Evolutionary conservation across 2,888 invertebrate genomes (phyloP).

Genomic region (Tetragnatha montana): DNA sequence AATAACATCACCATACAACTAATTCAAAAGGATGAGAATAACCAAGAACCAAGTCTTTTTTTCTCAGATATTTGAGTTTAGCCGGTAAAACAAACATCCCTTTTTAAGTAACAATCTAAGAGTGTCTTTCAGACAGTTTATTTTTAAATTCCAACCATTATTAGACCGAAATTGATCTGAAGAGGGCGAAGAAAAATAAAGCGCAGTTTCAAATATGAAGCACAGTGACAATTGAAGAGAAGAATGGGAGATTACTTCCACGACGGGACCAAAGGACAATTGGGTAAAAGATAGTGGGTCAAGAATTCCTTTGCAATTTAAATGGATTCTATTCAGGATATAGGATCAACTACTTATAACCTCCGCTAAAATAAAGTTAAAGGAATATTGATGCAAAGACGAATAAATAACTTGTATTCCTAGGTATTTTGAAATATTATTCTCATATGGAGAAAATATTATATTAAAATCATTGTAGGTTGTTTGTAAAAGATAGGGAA

Average conservation of each 20-base stretch:
- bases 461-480: too few relatives aligned
- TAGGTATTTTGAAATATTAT: too few relatives aligned
- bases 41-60: too few relatives aligned
- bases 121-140: not conserved
- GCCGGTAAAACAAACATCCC: not conserved
- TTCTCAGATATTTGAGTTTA: too few relatives aligned
- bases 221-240: not conserved
- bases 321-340: slow-evolving; percentile 5
- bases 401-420: too few relatives aligned
- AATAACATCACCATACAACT: too few relatives aligned
- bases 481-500: too few relatives aligned
- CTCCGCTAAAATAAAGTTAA: too few relatives aligned
- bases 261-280: slow-evolving; percentile 4
- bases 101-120: not conserved
- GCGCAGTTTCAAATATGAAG: not conserved
- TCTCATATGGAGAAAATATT: too few relatives aligned
- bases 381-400: too few relatives aligned
- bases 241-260: slow-evolving; percentile 4
- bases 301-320: slow-evolving; percentile 5
- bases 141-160: not conserved
- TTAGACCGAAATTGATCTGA: not conserved
- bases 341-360: not conserved
- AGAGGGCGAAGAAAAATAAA: not conserved
- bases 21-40: too few relatives aligned
- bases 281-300: slow-evolving; percentile 8